These are phyloP conservation scores for Plectrocnemia conspersa DNA, from an alignment of 1,140 invertebrate genomes.

Conservation along the genomic window DNA sequence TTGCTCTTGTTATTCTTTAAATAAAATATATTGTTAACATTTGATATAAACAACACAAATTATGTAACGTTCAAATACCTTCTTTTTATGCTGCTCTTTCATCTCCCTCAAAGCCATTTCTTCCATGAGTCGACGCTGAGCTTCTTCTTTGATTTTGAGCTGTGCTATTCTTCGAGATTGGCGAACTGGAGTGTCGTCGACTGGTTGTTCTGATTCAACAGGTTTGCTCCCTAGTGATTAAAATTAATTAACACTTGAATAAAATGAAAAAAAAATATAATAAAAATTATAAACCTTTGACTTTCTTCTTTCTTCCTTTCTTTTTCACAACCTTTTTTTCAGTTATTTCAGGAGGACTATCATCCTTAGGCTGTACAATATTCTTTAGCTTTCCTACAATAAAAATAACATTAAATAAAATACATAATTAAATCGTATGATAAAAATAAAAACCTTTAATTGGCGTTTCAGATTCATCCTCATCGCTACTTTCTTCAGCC, in stretches of 20 bases:
- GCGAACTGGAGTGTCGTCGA: slow-evolving; percentile 56
- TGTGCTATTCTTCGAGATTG: slow-evolving; percentile 78
- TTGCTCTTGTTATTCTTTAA: slow-evolving; percentile 28
- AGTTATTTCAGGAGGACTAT: too few species aligned
- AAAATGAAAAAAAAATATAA: background rate
- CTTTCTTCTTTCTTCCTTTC: too few species aligned
- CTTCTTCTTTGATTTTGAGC: slow-evolving; percentile 78
- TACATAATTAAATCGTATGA: background rate
- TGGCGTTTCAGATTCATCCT: slow-evolving; percentile 46
- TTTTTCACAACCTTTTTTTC: too few species aligned
- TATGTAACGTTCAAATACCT: slow-evolving; percentile 40
- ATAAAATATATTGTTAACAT: slow-evolving; percentile 21
- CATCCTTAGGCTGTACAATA: too few species aligned
- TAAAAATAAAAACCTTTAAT: slow-evolving; percentile 26
- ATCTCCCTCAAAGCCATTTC: slow-evolving; percentile 60
- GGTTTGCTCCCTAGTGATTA: slow-evolving; percentile 16
- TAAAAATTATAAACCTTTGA: background rate
- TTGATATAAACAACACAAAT: background rate
- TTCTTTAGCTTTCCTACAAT: background rate
- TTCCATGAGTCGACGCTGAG: slow-evolving; percentile 66
- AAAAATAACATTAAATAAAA: slow-evolving; percentile 2
- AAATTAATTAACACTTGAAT: too few species aligned
- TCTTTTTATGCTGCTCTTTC: slow-evolving; percentile 60
- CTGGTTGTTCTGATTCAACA: slow-evolving; percentile 38
- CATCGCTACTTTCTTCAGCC: slow-evolving; percentile 52